Conservation (phyloP, 2,113 vertebrate species). For the Syngnathus scovelli region DNA sequence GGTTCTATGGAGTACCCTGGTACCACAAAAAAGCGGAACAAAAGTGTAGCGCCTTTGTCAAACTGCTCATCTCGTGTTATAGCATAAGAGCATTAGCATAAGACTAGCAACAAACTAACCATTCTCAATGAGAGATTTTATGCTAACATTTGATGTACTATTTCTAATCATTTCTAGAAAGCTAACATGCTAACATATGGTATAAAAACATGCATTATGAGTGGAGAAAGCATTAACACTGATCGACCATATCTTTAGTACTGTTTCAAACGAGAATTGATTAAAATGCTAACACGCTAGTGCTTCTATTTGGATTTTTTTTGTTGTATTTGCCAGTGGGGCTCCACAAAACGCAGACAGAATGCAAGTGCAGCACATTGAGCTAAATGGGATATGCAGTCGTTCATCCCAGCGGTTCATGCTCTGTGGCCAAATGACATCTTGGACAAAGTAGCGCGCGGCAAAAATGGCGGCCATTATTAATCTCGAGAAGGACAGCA, state of each 20-base stretch:
- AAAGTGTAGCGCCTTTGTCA: neutral
- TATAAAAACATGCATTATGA: too few species aligned
- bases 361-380: constrained; percentile 64
- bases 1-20: neutral
- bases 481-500: constrained; percentile 50
- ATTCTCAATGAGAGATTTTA: too few species aligned
- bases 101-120: too few species aligned
- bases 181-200: too few species aligned
- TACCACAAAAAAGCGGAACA: neutral
- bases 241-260: too few species aligned
- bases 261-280: constrained; percentile 9
- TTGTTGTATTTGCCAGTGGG: constrained; percentile 10
- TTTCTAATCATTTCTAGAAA: too few species aligned
- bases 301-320: neutral
- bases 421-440: constrained; percentile 63
- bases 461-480: constrained; percentile 56
- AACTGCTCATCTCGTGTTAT: too few species aligned
- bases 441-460: constrained; percentile 58
- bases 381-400: constrained; percentile 64
- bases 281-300: constrained; percentile 11
- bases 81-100: too few species aligned
- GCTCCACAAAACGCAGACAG: constrained; percentile 45
- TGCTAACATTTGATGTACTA: too few species aligned
- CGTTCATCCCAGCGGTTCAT: constrained; percentile 63
- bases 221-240: too few species aligned